phyloP scores from a whole-genome alignment of 2,113 vertebrate species.

The Saccopteryx bilineata region DNA sequence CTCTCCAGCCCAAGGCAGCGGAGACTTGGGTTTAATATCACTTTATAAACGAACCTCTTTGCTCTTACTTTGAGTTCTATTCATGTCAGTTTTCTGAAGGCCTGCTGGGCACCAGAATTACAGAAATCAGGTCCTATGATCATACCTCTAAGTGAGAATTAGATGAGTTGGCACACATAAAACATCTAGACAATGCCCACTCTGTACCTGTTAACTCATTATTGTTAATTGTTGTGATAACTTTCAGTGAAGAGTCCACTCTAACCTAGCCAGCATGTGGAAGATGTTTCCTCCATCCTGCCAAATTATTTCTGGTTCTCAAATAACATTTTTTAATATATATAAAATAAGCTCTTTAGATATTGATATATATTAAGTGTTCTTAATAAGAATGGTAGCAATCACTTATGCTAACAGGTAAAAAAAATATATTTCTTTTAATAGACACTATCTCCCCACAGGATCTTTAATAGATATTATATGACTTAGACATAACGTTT shows the following conservation, averaged over 20 bases:
- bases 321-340: background rate
- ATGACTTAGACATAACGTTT: background rate
- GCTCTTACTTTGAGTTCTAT: background rate
- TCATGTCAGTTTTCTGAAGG: background rate
- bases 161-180: background rate
- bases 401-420: background rate
- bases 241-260: background rate
- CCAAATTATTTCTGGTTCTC: constrained; percentile 15
- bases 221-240: no score
- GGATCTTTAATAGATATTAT: background rate
- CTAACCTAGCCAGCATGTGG: background rate
- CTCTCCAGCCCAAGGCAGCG: background rate
- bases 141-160: background rate
- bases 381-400: background rate
- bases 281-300: background rate
- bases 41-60: background rate
- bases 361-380: background rate
- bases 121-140: background rate
- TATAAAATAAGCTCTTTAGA: background rate
- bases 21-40: background rate
- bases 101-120: background rate
- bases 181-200: background rate
- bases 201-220: background rate
- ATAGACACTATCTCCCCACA: background rate
- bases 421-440: constrained; percentile 20